Evolutionary conservation across 1,140 invertebrate genomes (phyloP).

Genomic region (Cyrtorhinus lividipennis): DNA sequence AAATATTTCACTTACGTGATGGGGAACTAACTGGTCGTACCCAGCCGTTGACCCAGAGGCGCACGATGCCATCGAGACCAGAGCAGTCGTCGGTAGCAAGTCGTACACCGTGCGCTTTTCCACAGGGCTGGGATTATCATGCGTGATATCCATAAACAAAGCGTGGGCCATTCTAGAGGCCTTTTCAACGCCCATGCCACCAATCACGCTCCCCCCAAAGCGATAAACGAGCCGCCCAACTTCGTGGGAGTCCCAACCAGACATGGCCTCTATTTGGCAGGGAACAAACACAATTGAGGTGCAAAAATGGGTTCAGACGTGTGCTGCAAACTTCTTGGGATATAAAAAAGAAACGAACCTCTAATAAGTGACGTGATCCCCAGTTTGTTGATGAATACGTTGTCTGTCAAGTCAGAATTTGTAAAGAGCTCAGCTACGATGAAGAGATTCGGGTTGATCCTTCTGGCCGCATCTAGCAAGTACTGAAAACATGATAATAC

Average conservation of each 20-base stretch:
- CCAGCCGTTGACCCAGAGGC: constrained; percentile 87
- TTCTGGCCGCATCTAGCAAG: constrained; percentile 77
- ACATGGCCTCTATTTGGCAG: constrained; percentile 63
- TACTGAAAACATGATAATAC: constrained; percentile 46
- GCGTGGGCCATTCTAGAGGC: constrained; percentile 58
- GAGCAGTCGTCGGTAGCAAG: constrained; percentile 68
- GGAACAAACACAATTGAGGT: neutral
- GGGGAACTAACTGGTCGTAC: constrained; percentile 93
- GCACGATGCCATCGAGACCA: constrained; percentile 86
- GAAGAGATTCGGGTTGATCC: constrained; percentile 80
- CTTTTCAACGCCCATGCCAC: constrained; percentile 68
- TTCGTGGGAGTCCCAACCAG: constrained; percentile 81
- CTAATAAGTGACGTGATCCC: constrained; percentile 93
- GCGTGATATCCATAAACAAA: constrained; percentile 86
- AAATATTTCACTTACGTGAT: constrained; percentile 73
- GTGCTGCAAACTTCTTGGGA: neutral
- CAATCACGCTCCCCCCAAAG: constrained; percentile 86
- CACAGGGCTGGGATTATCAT: constrained; percentile 87
- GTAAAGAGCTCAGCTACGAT: constrained; percentile 97
- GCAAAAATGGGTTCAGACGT: neutral
- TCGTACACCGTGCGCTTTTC: constrained; percentile 78
- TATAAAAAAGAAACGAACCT: constrained; percentile 37
- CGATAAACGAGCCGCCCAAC: constrained; percentile 86
- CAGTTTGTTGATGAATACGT: constrained; percentile 95
- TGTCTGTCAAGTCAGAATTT: constrained; percentile 85